Conservation (phyloP, 1,140 invertebrate genomes). For the Rhagoletis pomonella region DNA sequence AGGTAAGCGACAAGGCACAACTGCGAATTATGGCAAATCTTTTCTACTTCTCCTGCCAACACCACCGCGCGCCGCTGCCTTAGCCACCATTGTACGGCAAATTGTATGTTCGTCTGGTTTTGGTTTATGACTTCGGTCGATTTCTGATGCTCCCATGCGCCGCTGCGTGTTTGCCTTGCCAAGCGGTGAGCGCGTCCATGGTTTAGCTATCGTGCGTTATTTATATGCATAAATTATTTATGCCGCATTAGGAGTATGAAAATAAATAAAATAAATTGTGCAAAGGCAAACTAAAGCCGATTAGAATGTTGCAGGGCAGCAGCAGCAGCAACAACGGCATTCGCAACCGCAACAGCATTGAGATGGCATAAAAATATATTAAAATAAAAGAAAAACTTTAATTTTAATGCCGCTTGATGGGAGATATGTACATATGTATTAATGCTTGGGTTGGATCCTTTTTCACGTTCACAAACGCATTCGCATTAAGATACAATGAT, state of each 20-base stretch:
- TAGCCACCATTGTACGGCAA: neutral
- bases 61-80: neutral
- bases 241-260: slow-evolving; percentile 54
- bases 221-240: slow-evolving; percentile 59
- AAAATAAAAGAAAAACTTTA: slow-evolving; percentile 42
- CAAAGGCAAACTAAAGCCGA: slow-evolving; percentile 55
- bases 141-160: slow-evolving; percentile 11
- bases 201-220: slow-evolving; percentile 49
- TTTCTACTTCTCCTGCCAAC: no score
- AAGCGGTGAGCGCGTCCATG: neutral
- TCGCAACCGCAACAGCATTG: neutral
- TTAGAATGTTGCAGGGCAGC: slow-evolving; percentile 48
- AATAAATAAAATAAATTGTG: slow-evolving; percentile 58
- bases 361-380: slow-evolving; percentile 4
- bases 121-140: slow-evolving; percentile 23
- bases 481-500: slow-evolving; percentile 29
- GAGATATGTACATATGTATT: neutral
- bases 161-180: slow-evolving; percentile 49
- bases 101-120: slow-evolving; percentile 27
- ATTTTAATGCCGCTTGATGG: neutral
- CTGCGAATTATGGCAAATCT: neutral
- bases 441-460: neutral
- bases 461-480: neutral
- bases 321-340: no score
- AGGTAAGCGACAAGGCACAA: neutral